Evolutionary conservation across 2,888 invertebrate genomes (phyloP), one percentile per base, ranked within the genome.

Genomic region (Erebia epiphron): DNA sequence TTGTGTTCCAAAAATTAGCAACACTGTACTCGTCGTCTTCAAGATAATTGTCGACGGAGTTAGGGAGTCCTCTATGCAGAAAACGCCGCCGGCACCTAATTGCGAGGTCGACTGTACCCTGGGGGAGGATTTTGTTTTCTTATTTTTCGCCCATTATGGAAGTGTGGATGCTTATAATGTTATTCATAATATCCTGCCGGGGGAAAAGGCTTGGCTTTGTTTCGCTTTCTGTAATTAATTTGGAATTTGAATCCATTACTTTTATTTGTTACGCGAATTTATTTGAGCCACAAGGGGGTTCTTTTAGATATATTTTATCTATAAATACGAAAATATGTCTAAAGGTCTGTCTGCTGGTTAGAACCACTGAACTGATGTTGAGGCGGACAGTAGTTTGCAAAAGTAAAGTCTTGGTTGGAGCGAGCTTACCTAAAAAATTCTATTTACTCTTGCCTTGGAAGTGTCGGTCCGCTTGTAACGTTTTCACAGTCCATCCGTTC

Each of bases 11-110:
- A 65, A 71, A 69, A 72, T 72, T 69, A 69, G 68, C 68, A 69
- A 72, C 68, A 68, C 61, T 50, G 68, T 60, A 64, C 69, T 69
- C 66, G 50, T 62, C 65, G 72, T 64, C 67, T 72, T 67, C 66
- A 66, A 64, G 67, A 67, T 69, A 69, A 72, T 71, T 72, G 72
- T 67, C 64, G 63, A 50, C 66, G 64, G 56, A 71, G 68, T 71
- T 71, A 71, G 68, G 68, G 41, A 56, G 62, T 41, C 56, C 56
- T 65, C 68, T 71, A 71, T 71, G 68, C 61, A 68, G 58, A 71
- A 10, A 65, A 60, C 68, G 70, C 66, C 68, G 50, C 18, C 58
- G 68, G 67, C 26, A 52, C 60, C 60, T 60, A 60, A 67, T 60
- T 65, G 56, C 60, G 60, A 50, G 52, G 16, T 60, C 35, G 50